phyloP scores from a whole-genome alignment of 2,113 vertebrate genomes.

The Cryptotis parvus region DNA sequence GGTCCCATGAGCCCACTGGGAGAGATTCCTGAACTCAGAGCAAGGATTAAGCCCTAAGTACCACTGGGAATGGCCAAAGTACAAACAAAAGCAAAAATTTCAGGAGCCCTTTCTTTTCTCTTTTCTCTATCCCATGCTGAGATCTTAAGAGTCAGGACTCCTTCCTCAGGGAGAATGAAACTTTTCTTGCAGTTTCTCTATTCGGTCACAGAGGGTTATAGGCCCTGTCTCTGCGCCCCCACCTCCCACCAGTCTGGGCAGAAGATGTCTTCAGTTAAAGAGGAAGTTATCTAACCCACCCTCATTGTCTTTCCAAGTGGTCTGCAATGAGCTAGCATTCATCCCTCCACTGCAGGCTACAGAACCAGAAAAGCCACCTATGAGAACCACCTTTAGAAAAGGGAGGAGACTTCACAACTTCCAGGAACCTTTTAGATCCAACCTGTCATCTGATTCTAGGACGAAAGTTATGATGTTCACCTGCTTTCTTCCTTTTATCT shows the following conservation, averaged over 20 bases:
- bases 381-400: neutral
- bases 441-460: neutral
- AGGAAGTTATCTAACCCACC: neutral
- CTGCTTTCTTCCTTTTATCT: slow-evolving; percentile 20
- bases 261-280: neutral
- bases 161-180: neutral
- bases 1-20: too few species aligned
- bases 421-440: neutral
- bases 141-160: neutral
- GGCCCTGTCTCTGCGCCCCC: neutral
- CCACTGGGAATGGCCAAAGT: too few species aligned
- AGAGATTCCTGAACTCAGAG: too few species aligned
- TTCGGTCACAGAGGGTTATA: neutral
- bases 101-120: too few species aligned
- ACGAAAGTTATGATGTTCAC: neutral
- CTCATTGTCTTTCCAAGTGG: neutral
- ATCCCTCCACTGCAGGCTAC: neutral
- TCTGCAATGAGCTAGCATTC: neutral
- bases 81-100: too few species aligned
- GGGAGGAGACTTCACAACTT: neutral
- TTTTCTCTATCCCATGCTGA: too few species aligned
- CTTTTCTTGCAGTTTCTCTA: neutral
- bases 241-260: neutral
- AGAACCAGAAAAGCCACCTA: neutral
- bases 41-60: too few species aligned